Percentiles rank a stretch among this genome's conserved stretches.
Conservation (phyloP, 2,113 vertebrate species). For the Notarius quadriscutis region DNA sequence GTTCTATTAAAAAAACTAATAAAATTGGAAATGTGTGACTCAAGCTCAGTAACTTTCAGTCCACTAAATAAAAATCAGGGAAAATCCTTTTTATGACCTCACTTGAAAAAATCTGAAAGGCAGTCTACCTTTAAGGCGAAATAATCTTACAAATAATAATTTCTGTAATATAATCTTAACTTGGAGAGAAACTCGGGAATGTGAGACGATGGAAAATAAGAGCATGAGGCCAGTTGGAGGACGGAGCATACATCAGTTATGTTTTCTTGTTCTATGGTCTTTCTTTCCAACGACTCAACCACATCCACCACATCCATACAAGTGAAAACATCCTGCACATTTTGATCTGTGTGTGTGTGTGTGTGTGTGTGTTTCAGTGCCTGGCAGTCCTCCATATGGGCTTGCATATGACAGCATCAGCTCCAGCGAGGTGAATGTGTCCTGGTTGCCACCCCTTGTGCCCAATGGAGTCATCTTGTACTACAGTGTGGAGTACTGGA, state of each 20-base stretch:
- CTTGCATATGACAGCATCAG: constrained; percentile 71
- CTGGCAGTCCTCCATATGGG: constrained; percentile 73
- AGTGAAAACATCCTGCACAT: background rate
- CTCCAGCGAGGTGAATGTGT: constrained; percentile 76
- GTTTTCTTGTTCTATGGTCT: background rate
- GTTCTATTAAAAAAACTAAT: too few relatives aligned
- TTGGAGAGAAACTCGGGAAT: background rate
- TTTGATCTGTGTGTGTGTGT: background rate
- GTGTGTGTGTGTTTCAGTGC: constrained; percentile 64
- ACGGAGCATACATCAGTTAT: background rate
- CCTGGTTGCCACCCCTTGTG: constrained; percentile 71
- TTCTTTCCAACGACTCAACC: background rate
- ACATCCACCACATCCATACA: background rate
- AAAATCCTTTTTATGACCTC: too few relatives aligned
- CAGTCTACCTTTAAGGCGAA: background rate
- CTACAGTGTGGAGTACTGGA: constrained; percentile 77
- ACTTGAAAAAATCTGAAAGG: too few relatives aligned
- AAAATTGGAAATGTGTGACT: too few relatives aligned
- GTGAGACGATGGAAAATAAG: background rate
- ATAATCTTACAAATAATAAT: background rate
- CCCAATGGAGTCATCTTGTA: constrained; percentile 74
- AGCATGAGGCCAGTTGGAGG: background rate
- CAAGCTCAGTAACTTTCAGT: too few relatives aligned
- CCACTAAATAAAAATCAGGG: too few relatives aligned
- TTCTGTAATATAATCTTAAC: background rate